phyloP scores from a whole-genome alignment of 2,888 invertebrate genomes.

The Drosophila limbata region DNA sequence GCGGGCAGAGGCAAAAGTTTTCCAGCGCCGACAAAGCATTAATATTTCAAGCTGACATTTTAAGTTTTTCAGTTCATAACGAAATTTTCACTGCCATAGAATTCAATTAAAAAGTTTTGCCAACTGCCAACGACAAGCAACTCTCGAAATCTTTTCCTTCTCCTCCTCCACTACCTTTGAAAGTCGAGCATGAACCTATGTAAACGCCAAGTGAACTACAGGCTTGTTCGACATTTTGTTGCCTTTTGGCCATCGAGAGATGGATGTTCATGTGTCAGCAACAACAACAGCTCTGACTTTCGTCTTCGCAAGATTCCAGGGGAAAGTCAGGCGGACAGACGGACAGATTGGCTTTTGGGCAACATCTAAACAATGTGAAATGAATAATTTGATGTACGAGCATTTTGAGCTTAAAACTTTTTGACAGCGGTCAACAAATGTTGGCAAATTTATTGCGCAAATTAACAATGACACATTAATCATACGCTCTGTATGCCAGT shows the following conservation, averaged over 20 bases:
- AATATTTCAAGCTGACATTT: conserved; percentile 60
- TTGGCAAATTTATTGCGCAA: conserved; percentile 63
- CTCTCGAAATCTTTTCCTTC: conserved; percentile 13
- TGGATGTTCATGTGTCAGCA: conserved; percentile 22
- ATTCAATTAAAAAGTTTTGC: conserved; percentile 74
- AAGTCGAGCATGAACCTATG: conserved; percentile 36
- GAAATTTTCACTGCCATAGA: conserved; percentile 60
- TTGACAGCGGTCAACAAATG: conserved; percentile 65
- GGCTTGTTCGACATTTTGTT: conserved; percentile 56
- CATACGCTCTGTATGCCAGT: conserved; percentile 49
- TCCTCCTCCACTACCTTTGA: not conserved
- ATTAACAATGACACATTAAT: conserved; percentile 74
- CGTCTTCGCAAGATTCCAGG: conserved; percentile 20
- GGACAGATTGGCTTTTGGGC: not conserved
- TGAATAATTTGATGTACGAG: conserved; percentile 56
- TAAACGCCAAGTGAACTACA: conserved; percentile 42
- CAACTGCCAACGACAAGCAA: conserved; percentile 41
- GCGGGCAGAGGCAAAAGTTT: conserved; percentile 15
- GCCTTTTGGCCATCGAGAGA: conserved; percentile 22
- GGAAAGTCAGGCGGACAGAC: not conserved
- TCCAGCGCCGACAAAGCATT: conserved; percentile 43
- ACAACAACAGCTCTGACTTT: conserved; percentile 14
- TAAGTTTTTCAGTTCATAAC: conserved; percentile 61
- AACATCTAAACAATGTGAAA: conserved; percentile 32
- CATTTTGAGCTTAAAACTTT: conserved; percentile 34